Evolutionary conservation across 2,113 vertebrate species (phyloP), one percentile per base, ranked within the genome.

Genomic region (Nibea coibor): DNA sequence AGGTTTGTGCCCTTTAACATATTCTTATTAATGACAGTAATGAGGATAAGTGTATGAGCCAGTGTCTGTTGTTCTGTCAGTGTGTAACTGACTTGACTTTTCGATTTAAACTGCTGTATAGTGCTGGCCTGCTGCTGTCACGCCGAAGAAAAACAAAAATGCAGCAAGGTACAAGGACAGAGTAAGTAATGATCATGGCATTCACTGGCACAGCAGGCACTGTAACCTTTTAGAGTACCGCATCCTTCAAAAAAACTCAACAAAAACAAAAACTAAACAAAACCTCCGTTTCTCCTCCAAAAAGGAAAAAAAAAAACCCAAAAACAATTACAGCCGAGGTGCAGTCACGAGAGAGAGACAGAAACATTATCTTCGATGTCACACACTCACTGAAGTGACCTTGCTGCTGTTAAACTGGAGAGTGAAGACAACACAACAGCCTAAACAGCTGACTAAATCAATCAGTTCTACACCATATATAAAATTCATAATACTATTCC

Each of bases 161-260:
- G 42, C 59, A 59, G 50, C 28, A 9, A 58, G 11, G 61, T 68
- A 61, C 79, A 84, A 87, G 70, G 78, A 86, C 62, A 66, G 51
- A 72, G 71, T 76, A 66, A 77, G 67, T 81, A 82, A 83, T 85
- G 77, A 80, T 61, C 65, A 67, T 75, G 75, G 75, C 76, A 72
- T 85, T 90, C 79, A 67, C 51, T 47, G 68, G 71, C 78, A 19
- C 82, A 86, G 73, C 68, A 64, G 80, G 68, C 70, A 24, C 59
- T 24, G 56, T 88, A 80, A 87, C 78, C 82, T 90, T 90, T 83
- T 42, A 70, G 43, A 87, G 57, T 88, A 79, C 47, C 26, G 22
- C 74, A 83, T 86, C 85, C 28, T 82, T 90, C 78, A 85, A 68
- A 78, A 73, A 74, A 78, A 42, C 47, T 35, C 35, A 39, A 39